Evolutionary conservation across 2,888 invertebrate genomes (phyloP), one percentile per base, ranked within the genome.

Genomic region (Ochropleura leucogaster): DNA sequence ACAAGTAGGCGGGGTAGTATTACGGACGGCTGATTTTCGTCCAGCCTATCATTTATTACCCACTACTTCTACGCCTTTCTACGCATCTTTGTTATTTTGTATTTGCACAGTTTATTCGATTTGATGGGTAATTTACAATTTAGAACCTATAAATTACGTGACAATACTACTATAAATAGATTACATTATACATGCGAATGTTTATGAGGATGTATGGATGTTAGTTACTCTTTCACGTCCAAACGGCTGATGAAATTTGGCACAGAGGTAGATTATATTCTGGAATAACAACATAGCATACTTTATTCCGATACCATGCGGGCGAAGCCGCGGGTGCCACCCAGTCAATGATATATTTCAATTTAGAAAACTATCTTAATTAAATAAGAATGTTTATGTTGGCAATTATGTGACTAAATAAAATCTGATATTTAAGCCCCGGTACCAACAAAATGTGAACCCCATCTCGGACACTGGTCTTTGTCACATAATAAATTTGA

Each of bases 1-100:
- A 74, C 66, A 51, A 57, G 47, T 63, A 18, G 62, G 74, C 51
- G 66, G 49, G 44, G 44, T 46, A 63, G 42, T 80, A 40, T 20
- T 67, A 67, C 51, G 47, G 63, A n/a, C 64, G 63, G 46, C 57
- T 68, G 80, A 40, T 40, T 67, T 57, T 63, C 46, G 30, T 73
- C 44, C 4, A 57, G 55, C 6, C 47, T 30, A 47, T 53, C 42
- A 75, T 77, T 60, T 67, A 68, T 77, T 53, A 68, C 47, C 47
- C 20, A 53, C 44, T 63, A 40, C 55, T 16, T 44, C 47, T 75
- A 9, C 20, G n/a, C n/a, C n/a, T n/a, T n/a, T n/a, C n/a, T 42
- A 20, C 44, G 16, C 9, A 8, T 16, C 3, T 30, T 30, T 30
- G 30, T 30, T 30, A 30, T 30, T 30, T 30, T 30, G 3, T 30